phyloP scores from a whole-genome alignment of 2,113 vertebrate species.

The Silurus meridionalis region DNA sequence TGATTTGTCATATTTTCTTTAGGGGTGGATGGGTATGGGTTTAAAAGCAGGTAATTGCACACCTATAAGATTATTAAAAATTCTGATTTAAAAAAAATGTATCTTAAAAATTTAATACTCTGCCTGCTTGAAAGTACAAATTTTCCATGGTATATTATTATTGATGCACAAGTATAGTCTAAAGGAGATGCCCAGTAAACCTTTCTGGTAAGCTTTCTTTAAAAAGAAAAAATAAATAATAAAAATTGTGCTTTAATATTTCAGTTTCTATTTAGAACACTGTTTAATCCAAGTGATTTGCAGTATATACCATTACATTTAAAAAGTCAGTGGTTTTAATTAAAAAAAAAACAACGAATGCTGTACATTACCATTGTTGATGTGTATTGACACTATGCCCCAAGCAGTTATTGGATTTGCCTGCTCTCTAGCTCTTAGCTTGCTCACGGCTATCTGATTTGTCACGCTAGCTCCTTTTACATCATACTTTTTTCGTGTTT shows the following conservation, averaged over 20 bases:
- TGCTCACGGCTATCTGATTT: not conserved
- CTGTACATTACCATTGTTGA: not conserved
- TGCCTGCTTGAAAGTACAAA: not conserved
- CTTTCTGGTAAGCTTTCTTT: not conserved
- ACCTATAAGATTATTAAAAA: no score
- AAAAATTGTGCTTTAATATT: not conserved
- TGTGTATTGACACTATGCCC: not conserved
- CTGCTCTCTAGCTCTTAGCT: not conserved
- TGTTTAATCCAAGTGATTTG: not conserved
- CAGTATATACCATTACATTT: not conserved
- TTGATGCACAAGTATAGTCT: not conserved
- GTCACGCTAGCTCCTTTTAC: not conserved
- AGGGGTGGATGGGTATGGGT: no score
- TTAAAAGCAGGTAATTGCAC: no score
- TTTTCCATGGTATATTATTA: not conserved
- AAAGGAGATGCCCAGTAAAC: no score
- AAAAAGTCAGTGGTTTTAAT: not conserved
- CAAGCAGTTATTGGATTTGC: not conserved
- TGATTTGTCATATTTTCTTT: no score
- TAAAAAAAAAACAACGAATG: not conserved
- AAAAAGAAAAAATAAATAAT: not conserved
- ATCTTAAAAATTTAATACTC: no score
- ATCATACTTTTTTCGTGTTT: slow-evolving; percentile 42
- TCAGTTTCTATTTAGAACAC: not conserved
- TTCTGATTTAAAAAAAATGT: no score